Percentiles rank a stretch among this genome's conserved stretches.
Conservation (phyloP, 2,888 invertebrate species). For the Ophonus ardosiacus region DNA sequence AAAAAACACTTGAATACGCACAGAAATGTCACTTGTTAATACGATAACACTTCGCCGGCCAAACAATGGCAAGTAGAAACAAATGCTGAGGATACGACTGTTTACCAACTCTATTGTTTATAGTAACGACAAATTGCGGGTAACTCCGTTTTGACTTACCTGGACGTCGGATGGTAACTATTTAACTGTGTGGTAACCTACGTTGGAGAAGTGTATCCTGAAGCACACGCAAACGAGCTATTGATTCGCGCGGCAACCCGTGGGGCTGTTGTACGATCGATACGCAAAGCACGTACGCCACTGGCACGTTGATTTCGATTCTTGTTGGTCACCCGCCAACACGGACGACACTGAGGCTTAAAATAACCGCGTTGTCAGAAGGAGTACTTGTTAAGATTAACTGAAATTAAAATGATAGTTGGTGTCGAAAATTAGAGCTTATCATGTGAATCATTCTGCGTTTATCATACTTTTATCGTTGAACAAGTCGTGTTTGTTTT, state of each 20-base stretch:
- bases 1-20: conserved; percentile 49
- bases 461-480: background rate
- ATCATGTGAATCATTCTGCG: conserved; percentile 25
- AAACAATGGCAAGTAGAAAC: conserved; percentile 42
- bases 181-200: conserved; percentile 51
- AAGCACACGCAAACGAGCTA: conserved; percentile 50
- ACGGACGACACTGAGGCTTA: conserved; percentile 56
- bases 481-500: background rate
- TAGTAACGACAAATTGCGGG: conserved; percentile 38
- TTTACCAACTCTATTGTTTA: conserved; percentile 52
- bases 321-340: conserved; percentile 32
- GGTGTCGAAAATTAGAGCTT: conserved; percentile 37
- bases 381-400: conserved; percentile 52
- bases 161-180: conserved; percentile 56
- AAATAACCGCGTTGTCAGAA: conserved; percentile 48
- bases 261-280: conserved; percentile 51
- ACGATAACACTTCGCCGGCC: conserved; percentile 19
- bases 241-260: conserved; percentile 50
- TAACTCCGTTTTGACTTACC: conserved; percentile 46
- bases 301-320: conserved; percentile 27
- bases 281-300: conserved; percentile 50
- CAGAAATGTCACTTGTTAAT: conserved; percentile 46
- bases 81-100: conserved; percentile 35
- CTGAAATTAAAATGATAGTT: conserved; percentile 37
- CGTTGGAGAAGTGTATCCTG: conserved; percentile 33